A percentile compares a stretch with the other conserved stretches of the same genome.
These are phyloP conservation scores for Drosophila pandora DNA, from an alignment of 1,140 invertebrate genomes.

Conservation along the genomic window DNA sequence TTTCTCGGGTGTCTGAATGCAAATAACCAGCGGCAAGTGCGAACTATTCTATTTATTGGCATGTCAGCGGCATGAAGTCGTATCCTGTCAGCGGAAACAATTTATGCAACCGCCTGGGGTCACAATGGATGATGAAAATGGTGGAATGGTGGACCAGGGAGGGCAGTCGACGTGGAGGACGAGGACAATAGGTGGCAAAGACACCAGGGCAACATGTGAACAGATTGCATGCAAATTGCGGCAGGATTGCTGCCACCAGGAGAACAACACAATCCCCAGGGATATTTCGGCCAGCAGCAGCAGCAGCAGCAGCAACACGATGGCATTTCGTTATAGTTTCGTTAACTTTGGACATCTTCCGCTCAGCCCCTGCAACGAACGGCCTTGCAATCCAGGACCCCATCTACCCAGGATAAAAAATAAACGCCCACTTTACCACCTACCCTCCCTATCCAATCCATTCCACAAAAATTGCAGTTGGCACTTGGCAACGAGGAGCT, in stretches of 20 bases:
- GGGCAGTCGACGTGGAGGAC: background rate
- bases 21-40: slow-evolving; percentile 11
- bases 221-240: slow-evolving; percentile 17
- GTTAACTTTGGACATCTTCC: background rate
- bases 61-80: slow-evolving; percentile 22
- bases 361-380: background rate
- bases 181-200: too few relatives aligned
- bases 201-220: slow-evolving; percentile 18
- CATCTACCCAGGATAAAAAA: too few relatives aligned
- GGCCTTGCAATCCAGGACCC: too few relatives aligned
- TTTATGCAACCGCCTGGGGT: slow-evolving; percentile 21
- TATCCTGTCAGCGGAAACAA: slow-evolving; percentile 12
- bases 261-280: slow-evolving; percentile 11
- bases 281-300: background rate
- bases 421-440: too few relatives aligned
- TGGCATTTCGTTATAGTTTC: slow-evolving; percentile 6
- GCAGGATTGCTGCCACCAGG: slow-evolving; percentile 14
- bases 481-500: slow-evolving; percentile 15
- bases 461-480: slow-evolving; percentile 22
- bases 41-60: slow-evolving; percentile 21
- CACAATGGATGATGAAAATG: background rate
- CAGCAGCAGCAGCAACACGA: background rate
- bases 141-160: too few relatives aligned
- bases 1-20: slow-evolving; percentile 1
- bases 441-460: background rate